Percentiles rank a stretch among this genome's conserved stretches.
Evolutionary conservation across 2,888 invertebrate genomes (phyloP).

Genomic region (Meteorus cinctellus): DNA sequence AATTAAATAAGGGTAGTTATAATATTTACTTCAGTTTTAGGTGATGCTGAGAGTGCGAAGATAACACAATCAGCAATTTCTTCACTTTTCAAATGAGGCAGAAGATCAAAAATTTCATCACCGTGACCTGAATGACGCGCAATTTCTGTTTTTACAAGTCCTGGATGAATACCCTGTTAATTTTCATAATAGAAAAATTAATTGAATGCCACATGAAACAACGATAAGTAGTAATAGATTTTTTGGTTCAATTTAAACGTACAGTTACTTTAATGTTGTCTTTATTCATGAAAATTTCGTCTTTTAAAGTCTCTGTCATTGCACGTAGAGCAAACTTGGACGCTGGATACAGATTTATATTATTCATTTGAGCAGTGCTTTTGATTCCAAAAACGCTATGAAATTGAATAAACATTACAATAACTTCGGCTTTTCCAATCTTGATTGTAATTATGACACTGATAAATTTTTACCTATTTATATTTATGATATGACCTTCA

Average conservation of each 20-base stretch:
- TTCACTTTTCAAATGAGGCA: constrained; percentile 63
- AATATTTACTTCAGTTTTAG: constrained; percentile 43
- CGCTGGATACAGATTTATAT: constrained; percentile 55
- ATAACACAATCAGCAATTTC: constrained; percentile 72
- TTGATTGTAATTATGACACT: no score
- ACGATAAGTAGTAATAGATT: neutral
- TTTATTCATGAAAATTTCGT: constrained; percentile 69
- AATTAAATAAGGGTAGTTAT: neutral
- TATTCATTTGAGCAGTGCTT: constrained; percentile 18
- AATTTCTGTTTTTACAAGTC: constrained; percentile 77
- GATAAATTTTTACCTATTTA: constrained; percentile 57
- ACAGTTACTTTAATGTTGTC: constrained; percentile 68
- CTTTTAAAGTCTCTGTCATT: constrained; percentile 72
- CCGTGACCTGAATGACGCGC: constrained; percentile 54
- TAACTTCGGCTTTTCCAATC: no score
- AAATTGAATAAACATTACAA: no score
- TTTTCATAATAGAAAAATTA: neutral
- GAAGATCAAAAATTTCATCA: constrained; percentile 47
- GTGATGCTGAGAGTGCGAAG: constrained; percentile 68
- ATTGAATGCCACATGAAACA: neutral
- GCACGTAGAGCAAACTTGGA: constrained; percentile 74
- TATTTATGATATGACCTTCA: constrained; percentile 60
- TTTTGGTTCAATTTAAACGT: constrained; percentile 34
- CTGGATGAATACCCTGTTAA: constrained; percentile 79
- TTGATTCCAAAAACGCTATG: constrained; percentile 46